Conservation (phyloP, 2,113 vertebrate genomes). For the Oreochromis tanganicae region DNA sequence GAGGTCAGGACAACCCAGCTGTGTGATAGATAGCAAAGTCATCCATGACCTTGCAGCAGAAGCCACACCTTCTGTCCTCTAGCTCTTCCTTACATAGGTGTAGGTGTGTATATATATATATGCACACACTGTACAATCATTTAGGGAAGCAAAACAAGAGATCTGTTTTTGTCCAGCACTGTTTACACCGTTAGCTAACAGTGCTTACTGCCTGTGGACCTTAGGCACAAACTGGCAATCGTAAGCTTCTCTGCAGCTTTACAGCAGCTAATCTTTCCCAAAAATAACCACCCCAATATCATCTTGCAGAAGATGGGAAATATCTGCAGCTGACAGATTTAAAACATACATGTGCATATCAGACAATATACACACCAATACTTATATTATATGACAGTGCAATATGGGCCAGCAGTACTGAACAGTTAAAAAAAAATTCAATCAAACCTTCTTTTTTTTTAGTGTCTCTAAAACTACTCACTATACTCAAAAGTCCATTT, state of each 20-base stretch:
- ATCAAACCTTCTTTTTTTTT: background rate
- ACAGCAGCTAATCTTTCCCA: slow-evolving; percentile 25
- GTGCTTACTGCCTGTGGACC: slow-evolving; percentile 1
- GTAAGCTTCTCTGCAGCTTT: slow-evolving; percentile 22
- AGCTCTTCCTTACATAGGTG: background rate
- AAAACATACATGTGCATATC: background rate
- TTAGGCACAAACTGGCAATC: background rate
- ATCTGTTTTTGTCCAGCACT: background rate
- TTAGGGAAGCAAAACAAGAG: background rate
- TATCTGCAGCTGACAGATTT: background rate
- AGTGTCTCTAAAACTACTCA: background rate
- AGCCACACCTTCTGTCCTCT: slow-evolving; percentile 46
- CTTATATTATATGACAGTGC: background rate
- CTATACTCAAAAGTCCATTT: background rate
- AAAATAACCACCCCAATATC: slow-evolving; percentile 9
- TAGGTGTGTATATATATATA: too few relatives aligned
- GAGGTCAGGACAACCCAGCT: slow-evolving; percentile 48
- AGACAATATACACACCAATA: background rate
- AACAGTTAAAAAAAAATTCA: background rate
- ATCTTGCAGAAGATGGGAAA: background rate
- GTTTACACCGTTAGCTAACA: background rate
- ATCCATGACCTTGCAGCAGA: slow-evolving; percentile 51
- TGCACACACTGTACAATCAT: background rate
- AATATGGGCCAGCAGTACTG: background rate
- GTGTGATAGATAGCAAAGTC: slow-evolving; percentile 55